These are phyloP conservation scores for Etheostoma spectabile DNA, from an alignment of 2,113 vertebrate species.

Conservation along the genomic window DNA sequence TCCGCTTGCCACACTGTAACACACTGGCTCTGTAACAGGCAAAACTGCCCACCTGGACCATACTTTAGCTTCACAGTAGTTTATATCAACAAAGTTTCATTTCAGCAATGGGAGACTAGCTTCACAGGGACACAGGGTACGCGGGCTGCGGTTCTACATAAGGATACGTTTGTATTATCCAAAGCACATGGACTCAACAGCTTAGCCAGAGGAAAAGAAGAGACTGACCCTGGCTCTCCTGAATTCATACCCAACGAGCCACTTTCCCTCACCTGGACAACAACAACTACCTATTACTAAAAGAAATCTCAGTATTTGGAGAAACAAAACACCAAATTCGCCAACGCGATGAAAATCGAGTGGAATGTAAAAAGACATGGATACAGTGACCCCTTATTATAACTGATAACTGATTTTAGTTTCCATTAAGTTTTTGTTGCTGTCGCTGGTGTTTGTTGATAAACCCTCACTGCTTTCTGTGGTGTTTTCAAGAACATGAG, in stretches of 20 bases:
- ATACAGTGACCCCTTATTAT: slow-evolving; percentile 12
- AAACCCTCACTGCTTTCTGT: not conserved
- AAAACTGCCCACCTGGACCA: slow-evolving; percentile 21
- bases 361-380: slow-evolving; percentile 27
- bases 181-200: not conserved
- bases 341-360: slow-evolving; percentile 50
- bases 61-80: not conserved
- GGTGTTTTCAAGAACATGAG: slow-evolving; percentile 6
- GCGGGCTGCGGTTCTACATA: not conserved
- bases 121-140: slow-evolving; percentile 10
- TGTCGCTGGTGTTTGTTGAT: not conserved
- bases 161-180: not conserved
- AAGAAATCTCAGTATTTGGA: slow-evolving; percentile 30
- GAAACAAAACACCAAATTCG: slow-evolving; percentile 16
- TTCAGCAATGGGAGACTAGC: not conserved
- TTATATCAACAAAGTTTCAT: too few relatives aligned
- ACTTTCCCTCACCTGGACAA: slow-evolving; percentile 7
- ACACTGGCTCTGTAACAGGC: slow-evolving; percentile 13
- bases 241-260: slow-evolving; percentile 33
- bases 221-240: not conserved
- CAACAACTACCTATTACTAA: slow-evolving; percentile 63
- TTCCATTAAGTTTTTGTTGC: not conserved
- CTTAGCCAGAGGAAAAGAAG: not conserved
- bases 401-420: slow-evolving; percentile 5
- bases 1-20: slow-evolving; percentile 11